These are phyloP conservation scores for Amblyopsis hoosieri DNA, from an alignment of 2,797 vertebrate species.

Conservation along the genomic window DNA sequence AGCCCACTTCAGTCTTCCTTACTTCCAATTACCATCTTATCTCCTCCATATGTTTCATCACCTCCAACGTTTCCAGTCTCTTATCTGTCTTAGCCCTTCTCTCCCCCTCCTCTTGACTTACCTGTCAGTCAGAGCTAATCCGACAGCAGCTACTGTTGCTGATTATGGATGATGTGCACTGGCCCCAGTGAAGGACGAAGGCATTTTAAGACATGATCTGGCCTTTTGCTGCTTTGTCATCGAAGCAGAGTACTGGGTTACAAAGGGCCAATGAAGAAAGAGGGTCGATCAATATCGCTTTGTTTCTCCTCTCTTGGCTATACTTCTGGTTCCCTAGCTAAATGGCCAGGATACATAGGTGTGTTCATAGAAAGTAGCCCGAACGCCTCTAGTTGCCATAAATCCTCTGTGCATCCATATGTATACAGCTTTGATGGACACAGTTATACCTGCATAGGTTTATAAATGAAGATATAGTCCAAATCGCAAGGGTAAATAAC, in stretches of 20 bases:
- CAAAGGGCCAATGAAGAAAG: constrained; percentile 50
- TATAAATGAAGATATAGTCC: too few relatives aligned
- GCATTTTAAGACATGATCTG: constrained; percentile 46
- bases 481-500: too few relatives aligned
- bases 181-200: constrained; percentile 41
- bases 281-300: constrained; percentile 60
- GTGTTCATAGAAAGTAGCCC: constrained; percentile 56
- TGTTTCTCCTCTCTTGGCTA: constrained; percentile 42
- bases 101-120: constrained; percentile 13
- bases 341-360: constrained; percentile 38
- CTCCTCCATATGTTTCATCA: constrained; percentile 47
- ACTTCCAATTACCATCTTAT: constrained; percentile 62
- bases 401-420: constrained; percentile 39
- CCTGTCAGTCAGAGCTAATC: constrained; percentile 21
- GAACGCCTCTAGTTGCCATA: constrained; percentile 55
- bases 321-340: constrained; percentile 22
- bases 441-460: constrained; percentile 19
- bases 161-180: constrained; percentile 35
- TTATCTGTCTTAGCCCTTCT: constrained; percentile 26
- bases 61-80: constrained; percentile 30
- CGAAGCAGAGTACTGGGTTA: constrained; percentile 41
- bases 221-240: constrained; percentile 66
- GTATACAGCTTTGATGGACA: constrained; percentile 31
- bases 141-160: constrained; percentile 36
- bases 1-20: constrained; percentile 61